These are phyloP conservation scores for Trisateles emortualis DNA, from an alignment of 2,888 invertebrate genomes.

Conservation along the genomic window DNA sequence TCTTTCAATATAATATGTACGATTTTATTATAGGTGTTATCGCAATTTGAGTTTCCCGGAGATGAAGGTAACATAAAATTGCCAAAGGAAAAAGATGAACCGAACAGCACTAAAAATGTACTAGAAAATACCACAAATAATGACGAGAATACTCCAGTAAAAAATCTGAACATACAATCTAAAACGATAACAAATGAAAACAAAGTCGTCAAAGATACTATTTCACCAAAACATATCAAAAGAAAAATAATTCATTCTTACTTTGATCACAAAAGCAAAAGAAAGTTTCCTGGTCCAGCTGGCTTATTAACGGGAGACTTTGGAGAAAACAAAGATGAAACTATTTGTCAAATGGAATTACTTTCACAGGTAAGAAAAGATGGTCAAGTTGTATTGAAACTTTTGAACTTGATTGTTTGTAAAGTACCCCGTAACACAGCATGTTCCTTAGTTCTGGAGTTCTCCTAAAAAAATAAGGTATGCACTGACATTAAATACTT, in stretches of 20 bases:
- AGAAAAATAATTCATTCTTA: conserved; percentile 75
- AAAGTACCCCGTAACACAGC: too few relatives aligned
- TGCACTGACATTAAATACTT: too few relatives aligned
- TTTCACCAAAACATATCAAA: conserved; percentile 70
- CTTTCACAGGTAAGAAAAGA: conserved; percentile 71
- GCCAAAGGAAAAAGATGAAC: not conserved
- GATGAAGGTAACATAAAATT: conserved; percentile 16
- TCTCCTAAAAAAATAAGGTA: too few relatives aligned
- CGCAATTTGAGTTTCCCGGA: conserved; percentile 76
- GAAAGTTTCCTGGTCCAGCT: conserved; percentile 82
- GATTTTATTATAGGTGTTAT: conserved; percentile 62
- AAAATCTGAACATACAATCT: not conserved
- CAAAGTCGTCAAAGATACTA: conserved; percentile 10
- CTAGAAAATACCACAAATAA: conserved; percentile 8
- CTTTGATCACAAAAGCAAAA: conserved; percentile 75
- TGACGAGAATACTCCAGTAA: not conserved
- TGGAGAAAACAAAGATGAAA: conserved; percentile 69
- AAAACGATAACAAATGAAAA: conserved; percentile 6
- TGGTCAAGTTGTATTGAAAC: too few relatives aligned
- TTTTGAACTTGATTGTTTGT: not conserved
- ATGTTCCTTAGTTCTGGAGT: too few relatives aligned
- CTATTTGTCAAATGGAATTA: conserved; percentile 71
- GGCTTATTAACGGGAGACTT: conserved; percentile 72
- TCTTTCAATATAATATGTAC: not conserved
- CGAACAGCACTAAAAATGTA: not conserved